phyloP scores from a whole-genome alignment of 1,140 invertebrate genomes.

The Tetraneura akinire region DNA sequence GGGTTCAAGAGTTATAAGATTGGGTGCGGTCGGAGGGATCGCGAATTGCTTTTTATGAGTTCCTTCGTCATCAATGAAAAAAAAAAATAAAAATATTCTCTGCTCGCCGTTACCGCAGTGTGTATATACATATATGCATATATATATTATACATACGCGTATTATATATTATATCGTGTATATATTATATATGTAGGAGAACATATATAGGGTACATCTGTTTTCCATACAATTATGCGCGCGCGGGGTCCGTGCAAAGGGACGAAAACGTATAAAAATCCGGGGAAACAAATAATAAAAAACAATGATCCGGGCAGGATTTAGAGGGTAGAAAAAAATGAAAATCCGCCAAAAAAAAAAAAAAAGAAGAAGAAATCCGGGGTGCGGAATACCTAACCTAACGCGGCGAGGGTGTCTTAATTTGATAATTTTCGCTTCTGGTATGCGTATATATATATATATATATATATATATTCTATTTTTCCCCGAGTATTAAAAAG shows the following conservation, averaged over 20 bases:
- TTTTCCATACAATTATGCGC: constrained; percentile 30
- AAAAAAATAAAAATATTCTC: background rate
- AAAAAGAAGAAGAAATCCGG: constrained; percentile 20
- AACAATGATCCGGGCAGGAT: constrained; percentile 3
- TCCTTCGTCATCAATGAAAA: constrained; percentile 34
- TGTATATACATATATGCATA: no score
- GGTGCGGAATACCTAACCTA: background rate
- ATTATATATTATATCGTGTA: no score
- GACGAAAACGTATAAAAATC: constrained; percentile 37
- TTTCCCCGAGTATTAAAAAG: background rate
- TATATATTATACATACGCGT: background rate
- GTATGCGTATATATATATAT: background rate
- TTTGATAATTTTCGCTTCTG: constrained; percentile 27
- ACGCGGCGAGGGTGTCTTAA: constrained; percentile 30
- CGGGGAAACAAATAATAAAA: constrained; percentile 41
- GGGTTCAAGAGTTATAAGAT: constrained; percentile 29
- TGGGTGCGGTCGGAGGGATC: constrained; percentile 8
- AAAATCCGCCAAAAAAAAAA: background rate
- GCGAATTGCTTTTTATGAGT: constrained; percentile 44
- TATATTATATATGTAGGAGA: no score
- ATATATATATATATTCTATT: background rate
- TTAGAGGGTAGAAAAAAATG: background rate
- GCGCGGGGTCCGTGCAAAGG: background rate
- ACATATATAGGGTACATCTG: constrained; percentile 35
- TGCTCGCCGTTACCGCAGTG: background rate